A percentile compares a stretch with the other conserved stretches of the same genome.
These are phyloP conservation scores for Thunnus maccoyii DNA, from an alignment of 2,113 vertebrate genomes.

Conservation along the genomic window DNA sequence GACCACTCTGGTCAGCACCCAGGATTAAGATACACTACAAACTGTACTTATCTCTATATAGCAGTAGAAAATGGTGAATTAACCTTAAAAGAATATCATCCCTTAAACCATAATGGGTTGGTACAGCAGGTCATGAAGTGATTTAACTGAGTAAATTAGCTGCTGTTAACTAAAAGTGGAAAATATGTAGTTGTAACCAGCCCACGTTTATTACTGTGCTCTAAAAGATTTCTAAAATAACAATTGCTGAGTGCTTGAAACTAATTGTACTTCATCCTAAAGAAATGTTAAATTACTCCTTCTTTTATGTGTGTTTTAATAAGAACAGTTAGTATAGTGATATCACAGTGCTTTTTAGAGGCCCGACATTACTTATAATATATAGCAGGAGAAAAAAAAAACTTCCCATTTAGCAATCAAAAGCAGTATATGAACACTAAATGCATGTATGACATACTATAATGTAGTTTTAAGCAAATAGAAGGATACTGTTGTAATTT, in stretches of 20 bases:
- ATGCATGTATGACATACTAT: too few species aligned
- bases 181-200: background rate
- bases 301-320: too few species aligned
- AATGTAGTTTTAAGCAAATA: background rate
- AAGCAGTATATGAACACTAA: too few species aligned
- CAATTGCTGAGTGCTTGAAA: background rate
- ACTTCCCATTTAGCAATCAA: too few species aligned
- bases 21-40: slow-evolving; percentile 53
- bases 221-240: slow-evolving; percentile 3
- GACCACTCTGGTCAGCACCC: slow-evolving; percentile 49
- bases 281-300: too few species aligned
- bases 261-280: background rate
- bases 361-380: too few species aligned
- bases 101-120: slow-evolving; percentile 25
- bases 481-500: background rate
- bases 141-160: slow-evolving; percentile 27
- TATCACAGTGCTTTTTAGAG: too few species aligned
- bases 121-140: background rate
- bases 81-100: slow-evolving; percentile 37
- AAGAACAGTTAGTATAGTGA: too few species aligned
- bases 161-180: background rate
- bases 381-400: too few species aligned
- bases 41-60: slow-evolving; percentile 52
- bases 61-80: slow-evolving; percentile 48
- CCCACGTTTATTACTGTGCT: background rate